These are phyloP conservation scores for Xanthorhoe spadicearia DNA, from an alignment of 2,888 invertebrate genomes.

Conservation along the genomic window DNA sequence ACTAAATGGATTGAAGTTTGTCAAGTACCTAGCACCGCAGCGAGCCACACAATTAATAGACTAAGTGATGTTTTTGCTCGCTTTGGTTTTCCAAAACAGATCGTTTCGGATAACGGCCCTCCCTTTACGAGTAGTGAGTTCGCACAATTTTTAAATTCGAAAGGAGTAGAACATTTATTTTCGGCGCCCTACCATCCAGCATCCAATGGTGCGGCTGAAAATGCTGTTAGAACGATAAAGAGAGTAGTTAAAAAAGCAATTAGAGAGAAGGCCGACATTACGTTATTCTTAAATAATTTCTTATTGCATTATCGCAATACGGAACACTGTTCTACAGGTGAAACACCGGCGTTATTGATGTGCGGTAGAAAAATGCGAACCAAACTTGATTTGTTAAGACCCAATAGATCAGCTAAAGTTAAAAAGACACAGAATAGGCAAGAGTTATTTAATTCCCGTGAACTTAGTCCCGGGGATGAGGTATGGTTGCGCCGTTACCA, in stretches of 20 bases:
- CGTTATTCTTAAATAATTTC: background rate
- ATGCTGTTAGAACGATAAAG: background rate
- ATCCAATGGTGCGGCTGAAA: background rate
- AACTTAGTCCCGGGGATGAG: background rate
- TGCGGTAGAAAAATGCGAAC: background rate
- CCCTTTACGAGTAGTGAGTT: background rate
- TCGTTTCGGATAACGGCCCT: conserved; percentile 2
- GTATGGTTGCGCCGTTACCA: background rate
- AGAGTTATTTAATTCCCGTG: background rate
- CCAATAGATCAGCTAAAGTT: background rate
- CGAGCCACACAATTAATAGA: conserved; percentile 1
- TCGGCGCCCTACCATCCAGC: background rate
- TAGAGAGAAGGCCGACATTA: background rate
- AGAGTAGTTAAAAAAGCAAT: background rate
- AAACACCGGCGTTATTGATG: background rate
- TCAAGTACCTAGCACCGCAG: conserved; percentile 7
- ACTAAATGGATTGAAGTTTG: conserved; percentile 13
- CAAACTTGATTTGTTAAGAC: background rate
- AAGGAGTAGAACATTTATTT: background rate
- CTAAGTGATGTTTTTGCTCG: conserved; percentile 6
- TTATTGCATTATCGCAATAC: background rate
- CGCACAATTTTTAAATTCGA: background rate
- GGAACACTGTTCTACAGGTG: background rate
- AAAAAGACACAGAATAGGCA: background rate
- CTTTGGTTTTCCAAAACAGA: conserved; percentile 7